Percentiles rank a stretch among this genome's conserved stretches.
Evolutionary conservation across 1,140 invertebrate genomes (phyloP).

Genomic region (Heliothis subflexa): DNA sequence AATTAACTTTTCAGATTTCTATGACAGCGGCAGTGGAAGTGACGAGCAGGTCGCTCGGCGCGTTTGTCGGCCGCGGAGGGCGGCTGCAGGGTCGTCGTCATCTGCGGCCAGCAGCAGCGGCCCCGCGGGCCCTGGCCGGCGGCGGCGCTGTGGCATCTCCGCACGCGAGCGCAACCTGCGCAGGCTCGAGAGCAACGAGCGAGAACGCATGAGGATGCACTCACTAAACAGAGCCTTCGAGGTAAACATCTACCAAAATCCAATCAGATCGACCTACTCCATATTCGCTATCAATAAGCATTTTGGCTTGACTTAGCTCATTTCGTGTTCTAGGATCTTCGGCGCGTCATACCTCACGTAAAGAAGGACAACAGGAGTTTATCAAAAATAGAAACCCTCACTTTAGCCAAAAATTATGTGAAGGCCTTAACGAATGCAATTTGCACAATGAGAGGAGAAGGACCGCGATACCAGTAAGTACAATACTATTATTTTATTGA

Average conservation of each 20-base stretch:
- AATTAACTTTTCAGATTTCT: constrained; percentile 67
- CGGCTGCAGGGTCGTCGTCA: constrained; percentile 66
- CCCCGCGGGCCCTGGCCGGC: constrained; percentile 63
- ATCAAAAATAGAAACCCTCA: constrained; percentile 96
- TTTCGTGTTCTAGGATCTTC: constrained; percentile 89
- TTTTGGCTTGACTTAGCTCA: constrained; percentile 41
- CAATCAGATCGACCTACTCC: not conserved
- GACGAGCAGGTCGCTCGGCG: constrained; percentile 69
- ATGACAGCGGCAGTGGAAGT: constrained; percentile 76
- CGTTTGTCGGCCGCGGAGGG: constrained; percentile 64
- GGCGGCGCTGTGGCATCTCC: constrained; percentile 88
- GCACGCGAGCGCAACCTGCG: constrained; percentile 94
- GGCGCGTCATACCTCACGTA: constrained; percentile 97
- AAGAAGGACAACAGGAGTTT: constrained; percentile 92
- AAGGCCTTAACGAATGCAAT: constrained; percentile 96
- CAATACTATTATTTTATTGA: not conserved
- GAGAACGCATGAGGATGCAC: constrained; percentile 97
- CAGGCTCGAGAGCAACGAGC: constrained; percentile 95
- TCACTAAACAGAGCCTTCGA: constrained; percentile 97
- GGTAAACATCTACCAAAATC: constrained; percentile 81
- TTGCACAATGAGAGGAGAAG: constrained; percentile 79
- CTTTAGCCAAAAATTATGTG: constrained; percentile 97
- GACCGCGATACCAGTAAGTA: constrained; percentile 75
- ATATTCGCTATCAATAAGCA: constrained; percentile 9
- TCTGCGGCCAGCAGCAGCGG: constrained; percentile 61